Base-by-base conservation (phyloP, 2,797 vertebrate species). In the Sitta carolinensis region DNA sequence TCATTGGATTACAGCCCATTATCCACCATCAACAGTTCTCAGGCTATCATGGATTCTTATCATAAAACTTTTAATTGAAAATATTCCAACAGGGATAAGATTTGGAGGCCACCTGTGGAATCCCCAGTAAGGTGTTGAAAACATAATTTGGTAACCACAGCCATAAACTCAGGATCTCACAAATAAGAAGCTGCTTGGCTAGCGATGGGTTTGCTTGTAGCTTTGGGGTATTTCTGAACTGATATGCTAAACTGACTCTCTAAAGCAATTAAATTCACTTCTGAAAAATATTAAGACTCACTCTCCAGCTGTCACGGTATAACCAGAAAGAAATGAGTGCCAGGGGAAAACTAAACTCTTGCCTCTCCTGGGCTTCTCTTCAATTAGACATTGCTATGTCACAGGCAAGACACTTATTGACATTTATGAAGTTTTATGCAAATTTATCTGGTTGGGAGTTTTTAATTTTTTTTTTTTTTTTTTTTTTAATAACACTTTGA, bases 231-330 rank as follows among this genome's bases (percentile, higher is more conserved):
- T 95, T 95, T 95, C 86, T 95, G 93, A 82, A 92, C 75, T 89
- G 88, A 87, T 95, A 89, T 89, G 90, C 77, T 92, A 93, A 95
- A 95, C 77, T 84, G 86, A 81, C 92, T 95, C 93, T 95, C 95
- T 92, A 90, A 97, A 95, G 94, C 93, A 96, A 97, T 96, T 95
- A 96, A 95, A 96, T 92, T 94, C 74, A 70, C 67, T 93, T 89
- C 85, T 90, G 88, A 82, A 93, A 96, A 95, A 90, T 84, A 95
- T 96, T 91, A 90, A 96, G 92, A n/a, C 86, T 92, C 67, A 25
- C 93, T 96, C 81, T 95, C 88, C 93, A 95, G 94, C 95, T 96
- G 92, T 95, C 94, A 94, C 11, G 0, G 80, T 68, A 77, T 90
- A 96, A 96, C 92, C 95, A 97, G 93, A 63, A 95, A 90, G 84